A percentile compares a stretch with the other conserved stretches of the same genome.
These are phyloP conservation scores for Xestia c-nigrum DNA, from an alignment of 2,888 invertebrate species.

Conservation along the genomic window DNA sequence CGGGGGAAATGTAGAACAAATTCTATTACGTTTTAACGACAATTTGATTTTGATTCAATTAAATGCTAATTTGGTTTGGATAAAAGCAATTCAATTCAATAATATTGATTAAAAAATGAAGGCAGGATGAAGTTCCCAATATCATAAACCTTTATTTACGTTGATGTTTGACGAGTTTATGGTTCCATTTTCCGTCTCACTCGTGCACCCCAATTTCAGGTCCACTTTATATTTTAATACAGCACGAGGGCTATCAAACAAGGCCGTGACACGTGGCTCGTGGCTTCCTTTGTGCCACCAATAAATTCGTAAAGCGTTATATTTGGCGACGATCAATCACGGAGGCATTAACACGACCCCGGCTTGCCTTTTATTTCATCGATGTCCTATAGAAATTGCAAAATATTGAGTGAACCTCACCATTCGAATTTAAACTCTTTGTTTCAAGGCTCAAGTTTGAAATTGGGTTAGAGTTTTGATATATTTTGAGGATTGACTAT, in stretches of 20 bases:
- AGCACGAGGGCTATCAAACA: conserved; percentile 26
- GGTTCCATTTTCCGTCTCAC: background rate
- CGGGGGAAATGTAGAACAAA: conserved; percentile 38
- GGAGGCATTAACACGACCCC: conserved; percentile 53
- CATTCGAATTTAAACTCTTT: conserved; percentile 35
- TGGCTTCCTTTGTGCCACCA: conserved; percentile 42
- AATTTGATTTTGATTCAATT: conserved; percentile 30
- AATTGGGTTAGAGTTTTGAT: conserved; percentile 7
- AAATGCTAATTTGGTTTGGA: conserved; percentile 5
- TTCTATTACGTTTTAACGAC: conserved; percentile 24
- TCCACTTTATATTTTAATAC: conserved; percentile 47
- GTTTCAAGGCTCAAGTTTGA: background rate
- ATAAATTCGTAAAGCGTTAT: conserved; percentile 59
- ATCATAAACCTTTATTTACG: background rate
- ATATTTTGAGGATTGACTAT: conserved; percentile 9
- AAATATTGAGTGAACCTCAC: conserved; percentile 25
- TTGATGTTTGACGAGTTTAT: conserved; percentile 5
- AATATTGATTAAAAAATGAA: background rate
- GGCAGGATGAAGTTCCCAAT: background rate
- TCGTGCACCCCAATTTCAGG: conserved; percentile 24
- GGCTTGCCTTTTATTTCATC: conserved; percentile 58
- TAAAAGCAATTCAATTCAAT: background rate
- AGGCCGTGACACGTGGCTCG: conserved; percentile 21
- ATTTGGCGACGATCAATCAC: conserved; percentile 63
- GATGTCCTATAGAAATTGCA: conserved; percentile 41